Evolutionary conservation across 2,888 invertebrate species (phyloP).

Genomic region (Panzeria rudis): DNA sequence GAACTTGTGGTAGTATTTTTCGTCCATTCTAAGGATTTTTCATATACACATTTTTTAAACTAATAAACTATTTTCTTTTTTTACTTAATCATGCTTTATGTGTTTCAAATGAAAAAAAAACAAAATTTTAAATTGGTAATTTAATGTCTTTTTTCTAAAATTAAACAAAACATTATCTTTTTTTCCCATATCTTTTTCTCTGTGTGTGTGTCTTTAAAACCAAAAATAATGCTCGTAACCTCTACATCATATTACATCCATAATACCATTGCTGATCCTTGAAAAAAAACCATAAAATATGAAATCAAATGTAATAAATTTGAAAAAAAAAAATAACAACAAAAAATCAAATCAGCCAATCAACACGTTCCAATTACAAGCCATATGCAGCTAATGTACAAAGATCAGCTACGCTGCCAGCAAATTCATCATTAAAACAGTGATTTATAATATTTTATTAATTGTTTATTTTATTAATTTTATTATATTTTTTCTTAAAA

Average conservation of each 20-base stretch:
- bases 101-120: slow-evolving; percentile 42
- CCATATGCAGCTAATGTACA: slow-evolving; percentile 86
- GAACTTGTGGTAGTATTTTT: slow-evolving; percentile 1
- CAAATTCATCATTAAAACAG: slow-evolving; percentile 89
- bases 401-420: slow-evolving; percentile 94
- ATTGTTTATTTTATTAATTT: slow-evolving; percentile 54
- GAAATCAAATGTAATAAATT: slow-evolving; percentile 30
- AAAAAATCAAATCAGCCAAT: slow-evolving; percentile 82
- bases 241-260: slow-evolving; percentile 55
- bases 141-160: slow-evolving; percentile 56
- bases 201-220: slow-evolving; percentile 55
- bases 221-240: slow-evolving; percentile 60
- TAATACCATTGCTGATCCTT: slow-evolving; percentile 59
- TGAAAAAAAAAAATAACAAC: slow-evolving; percentile 27
- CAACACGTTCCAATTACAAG: slow-evolving; percentile 84
- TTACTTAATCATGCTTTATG: slow-evolving; percentile 53
- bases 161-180: slow-evolving; percentile 35
- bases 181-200: slow-evolving; percentile 45
- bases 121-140: slow-evolving; percentile 67
- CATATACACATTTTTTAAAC: slow-evolving; percentile 14
- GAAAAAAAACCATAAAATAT: slow-evolving; percentile 38
- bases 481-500: slow-evolving; percentile 43
- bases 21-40: background rate
- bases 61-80: slow-evolving; percentile 56
- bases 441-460: slow-evolving; percentile 74